Conservation (phyloP, 2,888 invertebrate species). For the Watsonalla binaria region DNA sequence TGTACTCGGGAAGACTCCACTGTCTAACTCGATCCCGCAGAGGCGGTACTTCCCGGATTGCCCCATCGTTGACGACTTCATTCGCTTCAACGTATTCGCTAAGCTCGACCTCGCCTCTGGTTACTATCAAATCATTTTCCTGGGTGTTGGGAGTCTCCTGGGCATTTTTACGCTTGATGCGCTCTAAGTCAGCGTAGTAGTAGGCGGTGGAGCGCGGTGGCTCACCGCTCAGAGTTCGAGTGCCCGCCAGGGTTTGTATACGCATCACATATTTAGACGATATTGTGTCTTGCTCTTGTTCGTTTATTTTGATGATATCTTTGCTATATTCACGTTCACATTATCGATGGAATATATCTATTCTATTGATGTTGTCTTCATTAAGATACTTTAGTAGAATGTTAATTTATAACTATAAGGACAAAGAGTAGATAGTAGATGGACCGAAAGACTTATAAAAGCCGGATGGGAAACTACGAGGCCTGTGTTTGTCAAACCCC, state of each 20-base stretch:
- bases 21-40: slow-evolving; percentile 48
- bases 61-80: slow-evolving; percentile 57
- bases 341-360: background rate
- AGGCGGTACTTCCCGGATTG: slow-evolving; percentile 54
- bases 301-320: background rate
- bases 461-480: too few species aligned
- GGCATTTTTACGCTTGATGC: slow-evolving; percentile 64
- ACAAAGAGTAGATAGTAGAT: too few species aligned
- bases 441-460: too few species aligned
- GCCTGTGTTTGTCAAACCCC: too few species aligned
- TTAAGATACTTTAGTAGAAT: too few species aligned
- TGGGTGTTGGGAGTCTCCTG: slow-evolving; percentile 9
- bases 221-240: slow-evolving; percentile 65
- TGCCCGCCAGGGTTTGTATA: slow-evolving; percentile 41
- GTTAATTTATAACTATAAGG: too few species aligned
- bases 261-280: slow-evolving; percentile 24
- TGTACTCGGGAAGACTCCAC: slow-evolving; percentile 53
- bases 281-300: background rate
- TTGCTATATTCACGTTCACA: background rate
- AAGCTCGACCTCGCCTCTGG: slow-evolving; percentile 40
- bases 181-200: slow-evolving; percentile 79
- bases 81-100: slow-evolving; percentile 62
- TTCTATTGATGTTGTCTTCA: too few species aligned
- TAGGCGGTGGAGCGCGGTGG: slow-evolving; percentile 80
- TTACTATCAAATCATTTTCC: background rate